Percentiles rank a stretch among this genome's conserved stretches.
Evolutionary conservation across 2,797 vertebrate genomes (phyloP).

Genomic region (Odontamblyopus lacepedii): DNA sequence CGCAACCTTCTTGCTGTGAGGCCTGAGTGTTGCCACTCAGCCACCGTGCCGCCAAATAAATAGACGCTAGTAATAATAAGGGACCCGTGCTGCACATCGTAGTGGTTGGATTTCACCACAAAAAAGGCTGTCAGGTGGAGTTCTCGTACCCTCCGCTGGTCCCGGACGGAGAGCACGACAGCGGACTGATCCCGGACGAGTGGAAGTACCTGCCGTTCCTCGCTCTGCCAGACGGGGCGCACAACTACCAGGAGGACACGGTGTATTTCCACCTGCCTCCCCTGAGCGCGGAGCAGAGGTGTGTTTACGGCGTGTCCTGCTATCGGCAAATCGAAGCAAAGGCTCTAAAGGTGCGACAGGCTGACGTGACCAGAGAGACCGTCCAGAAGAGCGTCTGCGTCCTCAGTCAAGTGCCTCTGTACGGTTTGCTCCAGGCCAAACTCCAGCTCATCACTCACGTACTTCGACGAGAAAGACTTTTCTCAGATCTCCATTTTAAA

Average conservation of each 20-base stretch:
- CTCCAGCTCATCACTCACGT: slow-evolving; percentile 97
- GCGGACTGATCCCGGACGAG: slow-evolving; percentile 87
- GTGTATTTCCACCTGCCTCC: slow-evolving; percentile 96
- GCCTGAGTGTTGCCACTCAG: too few species aligned
- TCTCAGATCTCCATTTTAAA: slow-evolving; percentile 97
- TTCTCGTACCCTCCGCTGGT: slow-evolving; percentile 94
- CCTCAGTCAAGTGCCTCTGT: slow-evolving; percentile 93
- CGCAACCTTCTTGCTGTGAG: too few species aligned
- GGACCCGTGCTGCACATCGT: too few species aligned
- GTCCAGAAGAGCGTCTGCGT: slow-evolving; percentile 99
- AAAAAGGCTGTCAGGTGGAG: too few species aligned
- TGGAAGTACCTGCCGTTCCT: slow-evolving; percentile 97
- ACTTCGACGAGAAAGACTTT: slow-evolving; percentile 99
- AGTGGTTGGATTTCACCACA: too few species aligned
- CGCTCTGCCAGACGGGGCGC: slow-evolving; percentile 93
- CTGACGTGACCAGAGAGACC: slow-evolving; percentile 95
- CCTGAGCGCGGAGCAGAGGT: slow-evolving; percentile 82
- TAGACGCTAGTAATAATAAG: too few species aligned
- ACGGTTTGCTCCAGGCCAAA: slow-evolving; percentile 94
- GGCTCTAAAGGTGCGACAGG: slow-evolving; percentile 95
- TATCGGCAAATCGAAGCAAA: slow-evolving; percentile 98
- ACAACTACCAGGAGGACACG: slow-evolving; percentile 94
- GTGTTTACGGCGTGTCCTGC: slow-evolving; percentile 94
- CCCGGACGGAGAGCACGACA: slow-evolving; percentile 88
- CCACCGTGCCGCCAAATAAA: too few species aligned